These are phyloP conservation scores for Anhinga anhinga DNA, from an alignment of 2,113 vertebrate species.

Conservation along the genomic window DNA sequence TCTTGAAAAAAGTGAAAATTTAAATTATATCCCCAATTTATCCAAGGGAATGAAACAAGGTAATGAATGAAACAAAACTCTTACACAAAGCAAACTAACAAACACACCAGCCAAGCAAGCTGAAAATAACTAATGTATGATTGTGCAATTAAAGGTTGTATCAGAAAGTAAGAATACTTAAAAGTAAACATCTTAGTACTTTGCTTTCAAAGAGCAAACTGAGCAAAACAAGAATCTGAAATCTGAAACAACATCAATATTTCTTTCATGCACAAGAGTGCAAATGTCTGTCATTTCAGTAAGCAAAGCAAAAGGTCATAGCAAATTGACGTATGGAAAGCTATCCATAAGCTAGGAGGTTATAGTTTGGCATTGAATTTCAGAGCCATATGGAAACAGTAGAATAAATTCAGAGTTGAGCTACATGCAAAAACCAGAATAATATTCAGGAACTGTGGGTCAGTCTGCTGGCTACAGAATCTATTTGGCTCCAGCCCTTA, in stretches of 20 bases:
- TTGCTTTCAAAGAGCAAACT: background rate
- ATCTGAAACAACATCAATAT: background rate
- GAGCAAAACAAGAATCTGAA: background rate
- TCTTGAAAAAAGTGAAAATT: background rate
- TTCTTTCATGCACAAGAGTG: background rate
- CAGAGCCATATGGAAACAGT: background rate
- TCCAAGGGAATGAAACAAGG: background rate
- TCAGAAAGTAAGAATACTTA: background rate
- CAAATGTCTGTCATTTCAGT: background rate
- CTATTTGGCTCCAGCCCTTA: background rate
- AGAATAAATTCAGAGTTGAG: background rate
- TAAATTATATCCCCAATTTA: background rate
- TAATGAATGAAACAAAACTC: background rate
- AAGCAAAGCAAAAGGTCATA: background rate
- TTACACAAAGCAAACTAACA: background rate
- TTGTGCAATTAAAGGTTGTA: background rate
- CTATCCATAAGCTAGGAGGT: background rate
- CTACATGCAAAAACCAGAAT: background rate
- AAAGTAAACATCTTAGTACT: background rate
- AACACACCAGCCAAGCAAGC: background rate
- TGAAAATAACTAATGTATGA: background rate
- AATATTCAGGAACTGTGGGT: background rate
- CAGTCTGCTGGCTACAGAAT: background rate
- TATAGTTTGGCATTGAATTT: background rate
- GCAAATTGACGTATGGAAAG: background rate